These are phyloP conservation scores for Coenobita brevimanus DNA, from an alignment of 1,140 invertebrate species.

Conservation along the genomic window DNA sequence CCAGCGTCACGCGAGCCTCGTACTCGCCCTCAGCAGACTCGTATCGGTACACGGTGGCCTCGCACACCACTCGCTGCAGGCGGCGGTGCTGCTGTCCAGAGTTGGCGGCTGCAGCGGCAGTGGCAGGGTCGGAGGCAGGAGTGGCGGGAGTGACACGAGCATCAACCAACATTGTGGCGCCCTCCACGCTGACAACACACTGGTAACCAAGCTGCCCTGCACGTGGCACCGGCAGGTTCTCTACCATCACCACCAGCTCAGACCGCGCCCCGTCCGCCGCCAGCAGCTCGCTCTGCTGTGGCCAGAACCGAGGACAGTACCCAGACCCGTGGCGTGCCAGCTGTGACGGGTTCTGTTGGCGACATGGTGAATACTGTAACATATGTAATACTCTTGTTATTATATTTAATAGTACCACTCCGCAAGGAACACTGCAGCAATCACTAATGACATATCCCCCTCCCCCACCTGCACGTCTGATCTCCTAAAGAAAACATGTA, in stretches of 20 bases:
- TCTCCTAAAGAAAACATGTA: not conserved
- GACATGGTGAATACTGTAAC: slow-evolving; percentile 54
- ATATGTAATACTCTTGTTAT: not conserved
- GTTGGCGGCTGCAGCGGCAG: slow-evolving; percentile 3
- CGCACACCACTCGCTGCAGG: slow-evolving; percentile 87
- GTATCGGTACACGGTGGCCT: slow-evolving; percentile 92
- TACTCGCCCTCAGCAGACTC: slow-evolving; percentile 89
- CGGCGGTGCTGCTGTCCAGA: slow-evolving; percentile 9
- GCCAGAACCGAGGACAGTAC: slow-evolving; percentile 87
- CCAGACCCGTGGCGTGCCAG: slow-evolving; percentile 82
- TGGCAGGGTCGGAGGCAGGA: slow-evolving; percentile 19
- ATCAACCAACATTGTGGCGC: slow-evolving; percentile 89
- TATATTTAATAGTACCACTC: not conserved
- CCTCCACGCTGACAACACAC: slow-evolving; percentile 92
- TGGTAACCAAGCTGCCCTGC: slow-evolving; percentile 87
- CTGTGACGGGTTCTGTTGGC: slow-evolving; percentile 81
- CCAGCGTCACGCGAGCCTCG: slow-evolving; percentile 89
- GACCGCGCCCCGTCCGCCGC: slow-evolving; percentile 91
- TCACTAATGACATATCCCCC: not conserved
- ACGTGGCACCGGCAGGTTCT: slow-evolving; percentile 86
- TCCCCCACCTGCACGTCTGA: not conserved
- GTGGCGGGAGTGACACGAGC: slow-evolving; percentile 81
- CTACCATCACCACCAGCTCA: slow-evolving; percentile 90
- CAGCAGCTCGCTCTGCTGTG: slow-evolving; percentile 79
- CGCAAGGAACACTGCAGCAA: not conserved